phyloP scores from a whole-genome alignment of 2,113 vertebrate species.

The Catharus minimus region DNA sequence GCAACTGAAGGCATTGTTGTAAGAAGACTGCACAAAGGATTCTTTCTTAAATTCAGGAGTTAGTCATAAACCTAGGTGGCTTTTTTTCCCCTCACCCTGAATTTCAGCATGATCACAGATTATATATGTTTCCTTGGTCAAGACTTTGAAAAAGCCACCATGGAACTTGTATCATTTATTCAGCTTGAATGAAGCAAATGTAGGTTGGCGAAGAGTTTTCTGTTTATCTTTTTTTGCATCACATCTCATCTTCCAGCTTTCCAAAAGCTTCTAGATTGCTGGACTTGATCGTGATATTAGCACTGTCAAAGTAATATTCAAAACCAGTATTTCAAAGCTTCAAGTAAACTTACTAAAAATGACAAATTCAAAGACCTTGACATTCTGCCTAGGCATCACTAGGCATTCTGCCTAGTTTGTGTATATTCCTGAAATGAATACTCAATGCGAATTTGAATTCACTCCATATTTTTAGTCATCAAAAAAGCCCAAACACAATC shows the following conservation, averaged over 20 bases:
- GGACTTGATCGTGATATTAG: neutral
- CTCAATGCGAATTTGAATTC: neutral
- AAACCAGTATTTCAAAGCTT: neutral
- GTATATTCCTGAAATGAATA: neutral
- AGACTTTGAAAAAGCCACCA: neutral
- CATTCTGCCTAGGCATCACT: neutral
- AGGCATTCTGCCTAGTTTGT: neutral
- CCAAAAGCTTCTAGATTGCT: neutral
- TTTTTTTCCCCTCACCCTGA: neutral
- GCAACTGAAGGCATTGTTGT: neutral
- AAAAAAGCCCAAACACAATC: neutral
- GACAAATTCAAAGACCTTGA: neutral
- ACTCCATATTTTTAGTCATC: neutral
- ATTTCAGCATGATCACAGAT: neutral
- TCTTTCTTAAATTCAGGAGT: neutral
- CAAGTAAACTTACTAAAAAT: neutral
- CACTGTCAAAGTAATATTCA: neutral
- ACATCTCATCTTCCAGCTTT: neutral
- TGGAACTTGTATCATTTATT: neutral
- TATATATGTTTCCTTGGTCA: neutral
- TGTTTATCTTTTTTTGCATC: neutral
- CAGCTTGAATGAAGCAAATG: neutral
- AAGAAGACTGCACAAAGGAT: neutral
- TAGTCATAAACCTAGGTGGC: neutral
- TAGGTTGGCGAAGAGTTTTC: neutral